Conservation (phyloP, 64 coral and sea anemone species). For the Cladopsammia gracilis region DNA sequence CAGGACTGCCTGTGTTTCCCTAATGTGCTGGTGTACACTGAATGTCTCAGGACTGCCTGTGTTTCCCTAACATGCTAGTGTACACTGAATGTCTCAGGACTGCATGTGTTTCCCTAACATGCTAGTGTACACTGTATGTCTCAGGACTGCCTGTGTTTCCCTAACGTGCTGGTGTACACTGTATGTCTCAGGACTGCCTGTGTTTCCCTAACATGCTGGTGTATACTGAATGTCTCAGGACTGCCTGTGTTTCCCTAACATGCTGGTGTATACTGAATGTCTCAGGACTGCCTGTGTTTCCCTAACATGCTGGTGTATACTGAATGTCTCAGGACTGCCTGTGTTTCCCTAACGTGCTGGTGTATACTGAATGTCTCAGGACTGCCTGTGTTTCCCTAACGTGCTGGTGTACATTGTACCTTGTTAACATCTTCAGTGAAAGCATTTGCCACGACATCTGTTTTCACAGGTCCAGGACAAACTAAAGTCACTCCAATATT, state of each 20-base stretch:
- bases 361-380: no score
- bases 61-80: not conserved
- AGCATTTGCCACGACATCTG: conserved; percentile 80
- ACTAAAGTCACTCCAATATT: conserved; percentile 78
- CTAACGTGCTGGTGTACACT: not conserved
- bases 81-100: not conserved
- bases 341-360: not conserved
- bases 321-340: no score
- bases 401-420: conserved; percentile 26
- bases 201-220: not conserved
- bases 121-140: not conserved
- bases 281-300: not conserved
- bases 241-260: not conserved
- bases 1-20: not conserved
- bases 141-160: not conserved
- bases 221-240: no score
- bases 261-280: no score
- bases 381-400: not conserved
- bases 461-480: conserved; percentile 80
- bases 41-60: no score
- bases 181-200: not conserved
- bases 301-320: no score
- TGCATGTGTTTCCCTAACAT: not conserved
- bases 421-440: conserved; percentile 86
- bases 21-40: not conserved